These are phyloP conservation scores for Anthoscopus minutus DNA, from an alignment of 2,113 vertebrate genomes.

Conservation along the genomic window DNA sequence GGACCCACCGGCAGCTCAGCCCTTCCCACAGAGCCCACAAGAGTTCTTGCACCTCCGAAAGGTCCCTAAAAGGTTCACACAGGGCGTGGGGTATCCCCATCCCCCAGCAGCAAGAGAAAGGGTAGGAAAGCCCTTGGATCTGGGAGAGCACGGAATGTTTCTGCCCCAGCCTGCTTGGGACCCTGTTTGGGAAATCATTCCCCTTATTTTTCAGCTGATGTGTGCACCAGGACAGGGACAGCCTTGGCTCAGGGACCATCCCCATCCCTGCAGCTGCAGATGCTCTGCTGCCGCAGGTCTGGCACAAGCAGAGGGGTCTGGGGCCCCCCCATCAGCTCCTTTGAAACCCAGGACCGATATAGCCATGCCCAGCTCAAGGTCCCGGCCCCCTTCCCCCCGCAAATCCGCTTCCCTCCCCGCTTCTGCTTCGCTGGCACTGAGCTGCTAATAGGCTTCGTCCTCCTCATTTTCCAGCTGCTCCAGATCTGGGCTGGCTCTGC, in stretches of 20 bases:
- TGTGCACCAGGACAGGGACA: background rate
- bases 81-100: rapidly evolving
- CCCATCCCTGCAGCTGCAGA: background rate
- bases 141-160: rapidly evolving
- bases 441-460: constrained; percentile 61
- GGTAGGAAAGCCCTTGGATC: background rate
- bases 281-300: background rate
- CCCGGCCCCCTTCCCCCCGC: background rate
- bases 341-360: background rate
- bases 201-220: background rate
- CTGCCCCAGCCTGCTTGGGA: rapidly evolving
- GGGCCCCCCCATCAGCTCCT: background rate
- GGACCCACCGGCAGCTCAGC: background rate
- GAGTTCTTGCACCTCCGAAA: background rate
- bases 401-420: constrained; percentile 32
- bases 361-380: background rate
- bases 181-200: background rate
- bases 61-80: background rate
- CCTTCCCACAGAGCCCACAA: background rate
- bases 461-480: constrained; percentile 57
- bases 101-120: background rate
- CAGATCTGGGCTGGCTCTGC: constrained; percentile 28
- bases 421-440: constrained; percentile 52
- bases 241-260: background rate
- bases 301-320: background rate